A percentile compares a stretch with the other conserved stretches of the same genome.
These are phyloP conservation scores for Drosophila sulfurigaster DNA, from an alignment of 1,140 invertebrate genomes.

Conservation along the genomic window DNA sequence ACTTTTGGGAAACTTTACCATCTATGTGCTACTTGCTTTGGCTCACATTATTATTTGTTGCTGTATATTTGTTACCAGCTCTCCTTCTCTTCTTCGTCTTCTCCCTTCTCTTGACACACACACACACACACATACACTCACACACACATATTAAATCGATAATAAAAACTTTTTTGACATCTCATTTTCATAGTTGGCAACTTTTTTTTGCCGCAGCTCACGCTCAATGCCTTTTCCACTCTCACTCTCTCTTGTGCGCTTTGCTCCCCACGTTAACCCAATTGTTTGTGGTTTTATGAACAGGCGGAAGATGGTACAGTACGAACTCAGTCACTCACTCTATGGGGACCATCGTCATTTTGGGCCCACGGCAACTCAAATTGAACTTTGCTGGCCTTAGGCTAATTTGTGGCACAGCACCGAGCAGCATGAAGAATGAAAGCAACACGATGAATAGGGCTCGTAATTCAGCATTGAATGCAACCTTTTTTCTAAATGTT, in stretches of 20 bases:
- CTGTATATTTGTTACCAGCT: constrained; percentile 58
- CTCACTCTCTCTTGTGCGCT: constrained; percentile 23
- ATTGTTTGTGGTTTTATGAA: constrained; percentile 49
- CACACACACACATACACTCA: constrained; percentile 41
- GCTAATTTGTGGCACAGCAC: constrained; percentile 34
- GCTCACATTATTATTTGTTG: constrained; percentile 65
- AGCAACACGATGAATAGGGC: constrained; percentile 11
- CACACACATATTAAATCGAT: constrained; percentile 75
- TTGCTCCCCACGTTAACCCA: constrained; percentile 40
- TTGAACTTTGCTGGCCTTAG: constrained; percentile 63
- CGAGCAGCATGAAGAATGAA: constrained; percentile 57
- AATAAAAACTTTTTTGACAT: constrained; percentile 84
- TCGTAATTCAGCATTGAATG: constrained; percentile 14
- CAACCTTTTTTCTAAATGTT: constrained; percentile 12
- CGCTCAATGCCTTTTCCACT: constrained; percentile 58
- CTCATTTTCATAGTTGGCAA: constrained; percentile 82
- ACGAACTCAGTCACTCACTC: constrained; percentile 9
- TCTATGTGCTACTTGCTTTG: constrained; percentile 59
- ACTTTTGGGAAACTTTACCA: constrained; percentile 52
- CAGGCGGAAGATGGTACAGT: constrained; percentile 23
- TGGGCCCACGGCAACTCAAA: constrained; percentile 38
- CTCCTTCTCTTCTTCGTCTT: not conserved
- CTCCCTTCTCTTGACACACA: not conserved
- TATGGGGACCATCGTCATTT: not conserved
- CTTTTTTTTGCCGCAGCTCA: constrained; percentile 48